Evolutionary conservation across 2,797 vertebrate genomes (phyloP), one percentile per base, ranked within the genome.

Genomic region (Pitangus sulphuratus): DNA sequence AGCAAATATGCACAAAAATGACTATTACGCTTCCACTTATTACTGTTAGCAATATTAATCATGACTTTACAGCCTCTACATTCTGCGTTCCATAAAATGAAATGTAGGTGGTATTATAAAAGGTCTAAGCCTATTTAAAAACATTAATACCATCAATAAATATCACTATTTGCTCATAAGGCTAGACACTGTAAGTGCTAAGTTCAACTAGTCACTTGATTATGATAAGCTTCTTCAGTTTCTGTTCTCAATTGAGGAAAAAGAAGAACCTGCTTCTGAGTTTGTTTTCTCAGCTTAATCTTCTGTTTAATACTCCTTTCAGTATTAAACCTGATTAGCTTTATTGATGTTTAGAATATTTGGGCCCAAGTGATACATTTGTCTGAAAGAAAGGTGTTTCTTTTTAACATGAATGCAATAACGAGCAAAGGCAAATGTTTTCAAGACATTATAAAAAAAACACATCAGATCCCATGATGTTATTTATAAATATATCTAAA

Each of bases 71-170:
- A 94, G 89, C 57, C 81, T 95, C 85, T 65, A 15, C 58, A 69
- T 95, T 96, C 87, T 54, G 33, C 31, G 18, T 94, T 91, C 91
- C 86, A 96, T 95, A 97, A 97, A 97, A 89, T 89, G 76, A 97
- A 97, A 93, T 90, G 83, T 91, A 15, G 71, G 65, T 70, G 58
- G 65, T 90, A 93, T 87, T 91, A 89, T 91, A 81, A 79, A 94
- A 96, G 72, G 72, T 84, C 83, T 93, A 80, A 80, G 84, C 80
- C 89, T 84, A 92, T 94, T 95, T 97, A 97, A 95, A 97, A 97
- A 91, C 88, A 95, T 96, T 97, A 97, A 96, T 95, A 84, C 80
- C 89, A 91, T 97, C 90, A 95, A 95, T 89, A 97, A 95, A 97
- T 97, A 93, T 88, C 61, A 94, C 92, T 94, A 93, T 96, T 96